These are phyloP conservation scores for Nasonia longicornis DNA, from an alignment of 1,140 invertebrate species.

Conservation along the genomic window DNA sequence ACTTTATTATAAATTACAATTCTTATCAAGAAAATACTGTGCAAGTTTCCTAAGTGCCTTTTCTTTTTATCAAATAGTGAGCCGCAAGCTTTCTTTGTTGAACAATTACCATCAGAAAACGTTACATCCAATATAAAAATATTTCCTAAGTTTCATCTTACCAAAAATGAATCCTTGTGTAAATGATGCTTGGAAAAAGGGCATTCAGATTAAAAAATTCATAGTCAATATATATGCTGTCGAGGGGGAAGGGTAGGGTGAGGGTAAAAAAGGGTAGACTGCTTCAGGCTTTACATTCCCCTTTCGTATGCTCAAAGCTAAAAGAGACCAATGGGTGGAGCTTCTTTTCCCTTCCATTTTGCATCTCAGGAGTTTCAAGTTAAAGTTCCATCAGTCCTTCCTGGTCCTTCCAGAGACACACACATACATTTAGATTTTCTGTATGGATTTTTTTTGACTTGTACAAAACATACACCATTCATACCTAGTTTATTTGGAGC, in stretches of 20 bases:
- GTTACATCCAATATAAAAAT: too few species aligned
- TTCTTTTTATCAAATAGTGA: too few species aligned
- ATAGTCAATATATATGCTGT: constrained; percentile 33
- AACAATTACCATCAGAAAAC: too few species aligned
- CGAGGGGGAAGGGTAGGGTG: constrained; percentile 21
- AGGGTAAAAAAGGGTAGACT: constrained; percentile 37
- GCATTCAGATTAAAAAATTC: constrained; percentile 23
- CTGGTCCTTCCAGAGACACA: constrained; percentile 49
- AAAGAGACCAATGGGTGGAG: constrained; percentile 57
- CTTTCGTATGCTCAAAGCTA: constrained; percentile 39
- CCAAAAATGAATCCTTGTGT: too few species aligned
- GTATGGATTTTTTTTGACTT: background rate
- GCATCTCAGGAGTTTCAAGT: constrained; percentile 52
- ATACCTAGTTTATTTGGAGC: too few species aligned
- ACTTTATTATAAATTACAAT: constrained; percentile 9
- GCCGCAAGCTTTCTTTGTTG: too few species aligned
- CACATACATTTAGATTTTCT: background rate
- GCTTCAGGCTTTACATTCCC: constrained; percentile 40
- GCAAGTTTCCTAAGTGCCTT: background rate
- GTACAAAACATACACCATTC: background rate
- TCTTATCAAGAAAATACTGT: background rate
- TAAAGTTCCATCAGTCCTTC: constrained; percentile 57
- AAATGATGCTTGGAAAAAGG: background rate
- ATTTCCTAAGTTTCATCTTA: too few species aligned
- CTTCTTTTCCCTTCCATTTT: constrained; percentile 61